phyloP scores from a whole-genome alignment of 2,888 invertebrate species.

The Zele albiditarsus region DNA sequence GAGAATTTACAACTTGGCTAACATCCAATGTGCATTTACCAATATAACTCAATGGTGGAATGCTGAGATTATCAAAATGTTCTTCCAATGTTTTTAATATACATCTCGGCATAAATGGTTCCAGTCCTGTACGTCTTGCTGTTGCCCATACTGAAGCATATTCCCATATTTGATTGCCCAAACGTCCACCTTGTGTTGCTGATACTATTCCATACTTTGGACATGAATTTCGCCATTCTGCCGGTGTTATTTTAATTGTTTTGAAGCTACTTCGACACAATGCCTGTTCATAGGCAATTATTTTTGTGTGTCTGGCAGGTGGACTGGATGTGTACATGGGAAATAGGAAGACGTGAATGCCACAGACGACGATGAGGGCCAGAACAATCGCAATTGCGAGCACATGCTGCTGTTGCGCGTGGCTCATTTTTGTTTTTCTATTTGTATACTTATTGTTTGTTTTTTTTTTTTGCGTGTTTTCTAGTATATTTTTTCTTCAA shows the following conservation, averaged over 20 bases:
- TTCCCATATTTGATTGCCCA: slow-evolving; percentile 72
- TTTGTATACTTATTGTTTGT: slow-evolving; percentile 40
- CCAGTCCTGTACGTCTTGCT: slow-evolving; percentile 68
- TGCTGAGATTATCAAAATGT: slow-evolving; percentile 75
- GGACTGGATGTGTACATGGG: slow-evolving; percentile 75
- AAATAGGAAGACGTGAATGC: slow-evolving; percentile 77
- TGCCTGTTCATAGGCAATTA: slow-evolving; percentile 75
- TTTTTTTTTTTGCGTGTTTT: slow-evolving; percentile 24
- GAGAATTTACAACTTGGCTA: slow-evolving; percentile 73
- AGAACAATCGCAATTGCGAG: slow-evolving; percentile 77
- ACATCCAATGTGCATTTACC: slow-evolving; percentile 75
- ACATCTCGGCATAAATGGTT: slow-evolving; percentile 69
- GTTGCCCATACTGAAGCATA: slow-evolving; percentile 71
- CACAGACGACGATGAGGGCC: slow-evolving; percentile 76
- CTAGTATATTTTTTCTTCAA: slow-evolving; percentile 20
- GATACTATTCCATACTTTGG: slow-evolving; percentile 68
- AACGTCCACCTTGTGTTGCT: slow-evolving; percentile 67
- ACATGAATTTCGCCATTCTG: slow-evolving; percentile 67
- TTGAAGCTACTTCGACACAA: slow-evolving; percentile 74
- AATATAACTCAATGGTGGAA: slow-evolving; percentile 76
- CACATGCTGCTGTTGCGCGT: slow-evolving; percentile 75
- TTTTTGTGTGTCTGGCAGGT: slow-evolving; percentile 69
- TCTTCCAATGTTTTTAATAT: slow-evolving; percentile 75
- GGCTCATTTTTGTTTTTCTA: slow-evolving; percentile 70
- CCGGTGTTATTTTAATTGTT: slow-evolving; percentile 68